These are phyloP conservation scores for Sialia sialis DNA, from an alignment of 2,113 vertebrate species.

Conservation along the genomic window DNA sequence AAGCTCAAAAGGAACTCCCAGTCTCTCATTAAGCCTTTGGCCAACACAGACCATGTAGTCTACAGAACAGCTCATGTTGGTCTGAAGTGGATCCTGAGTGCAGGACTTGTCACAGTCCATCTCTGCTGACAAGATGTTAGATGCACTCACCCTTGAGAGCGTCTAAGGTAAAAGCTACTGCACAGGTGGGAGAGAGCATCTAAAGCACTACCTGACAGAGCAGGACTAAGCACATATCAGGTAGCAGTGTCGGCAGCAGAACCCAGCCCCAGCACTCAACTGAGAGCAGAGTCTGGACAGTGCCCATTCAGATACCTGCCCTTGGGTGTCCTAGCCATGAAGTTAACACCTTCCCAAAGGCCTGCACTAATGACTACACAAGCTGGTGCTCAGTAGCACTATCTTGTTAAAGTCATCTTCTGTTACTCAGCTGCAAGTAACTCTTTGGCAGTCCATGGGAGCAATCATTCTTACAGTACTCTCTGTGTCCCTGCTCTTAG, in stretches of 20 bases:
- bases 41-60: not conserved
- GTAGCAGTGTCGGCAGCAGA: not conserved
- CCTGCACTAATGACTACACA: not conserved
- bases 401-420: not conserved
- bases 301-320: rapidly evolving
- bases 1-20: not conserved
- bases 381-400: not conserved
- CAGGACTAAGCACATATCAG: not conserved
- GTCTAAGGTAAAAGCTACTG: not conserved
- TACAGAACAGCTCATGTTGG: not conserved
- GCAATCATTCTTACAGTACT: not conserved
- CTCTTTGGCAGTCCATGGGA: not conserved
- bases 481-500: not conserved
- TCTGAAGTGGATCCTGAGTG: not conserved
- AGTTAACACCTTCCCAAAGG: not conserved
- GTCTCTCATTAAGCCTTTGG: not conserved
- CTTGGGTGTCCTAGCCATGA: not conserved
- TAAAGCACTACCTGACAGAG: not conserved
- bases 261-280: not conserved
- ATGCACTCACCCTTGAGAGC: not conserved
- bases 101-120: not conserved
- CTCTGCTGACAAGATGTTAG: not conserved
- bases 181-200: not conserved
- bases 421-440: not conserved
- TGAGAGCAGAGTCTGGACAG: not conserved